A percentile compares a stretch with the other conserved stretches of the same genome.
Evolutionary conservation across 2,888 invertebrate species (phyloP).

Genomic region (Epinotia ramella): DNA sequence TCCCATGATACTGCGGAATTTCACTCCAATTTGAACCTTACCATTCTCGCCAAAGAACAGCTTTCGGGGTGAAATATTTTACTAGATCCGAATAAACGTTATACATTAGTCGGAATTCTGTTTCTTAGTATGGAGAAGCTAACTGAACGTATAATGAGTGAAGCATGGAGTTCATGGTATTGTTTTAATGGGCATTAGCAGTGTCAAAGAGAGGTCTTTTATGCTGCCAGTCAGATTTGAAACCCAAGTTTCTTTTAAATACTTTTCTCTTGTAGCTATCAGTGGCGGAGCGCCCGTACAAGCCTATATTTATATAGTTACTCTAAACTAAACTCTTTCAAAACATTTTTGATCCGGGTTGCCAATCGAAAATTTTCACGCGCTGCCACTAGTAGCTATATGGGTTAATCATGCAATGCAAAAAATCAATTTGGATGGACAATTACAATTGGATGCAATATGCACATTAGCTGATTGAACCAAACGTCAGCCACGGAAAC

Average conservation of each 20-base stretch:
- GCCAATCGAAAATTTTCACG: too few species aligned
- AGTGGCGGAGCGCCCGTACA: too few species aligned
- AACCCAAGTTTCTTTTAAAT: neutral
- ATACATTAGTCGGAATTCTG: slow-evolving; percentile 2
- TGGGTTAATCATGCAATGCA: too few species aligned
- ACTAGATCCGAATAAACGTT: slow-evolving; percentile 3
- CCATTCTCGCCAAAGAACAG: too few species aligned
- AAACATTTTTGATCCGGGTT: too few species aligned
- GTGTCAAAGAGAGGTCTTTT: neutral
- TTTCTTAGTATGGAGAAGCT: slow-evolving; percentile 65
- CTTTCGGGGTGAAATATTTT: neutral
- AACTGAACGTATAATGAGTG: slow-evolving; percentile 66
- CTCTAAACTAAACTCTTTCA: too few species aligned
- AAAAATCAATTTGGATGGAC: too few species aligned
- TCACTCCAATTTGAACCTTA: slow-evolving; percentile 5
- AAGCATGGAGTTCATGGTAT: slow-evolving; percentile 21
- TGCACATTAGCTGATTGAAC: neutral
- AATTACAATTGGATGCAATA: neutral
- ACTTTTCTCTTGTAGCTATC: neutral
- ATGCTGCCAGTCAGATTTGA: neutral
- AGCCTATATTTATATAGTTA: too few species aligned
- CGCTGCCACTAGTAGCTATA: too few species aligned
- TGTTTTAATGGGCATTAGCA: slow-evolving; percentile 13
- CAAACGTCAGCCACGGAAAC: neutral
- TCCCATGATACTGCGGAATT: neutral